phyloP scores from a whole-genome alignment of 2,797 vertebrate genomes.

The Carduelis carduelis region DNA sequence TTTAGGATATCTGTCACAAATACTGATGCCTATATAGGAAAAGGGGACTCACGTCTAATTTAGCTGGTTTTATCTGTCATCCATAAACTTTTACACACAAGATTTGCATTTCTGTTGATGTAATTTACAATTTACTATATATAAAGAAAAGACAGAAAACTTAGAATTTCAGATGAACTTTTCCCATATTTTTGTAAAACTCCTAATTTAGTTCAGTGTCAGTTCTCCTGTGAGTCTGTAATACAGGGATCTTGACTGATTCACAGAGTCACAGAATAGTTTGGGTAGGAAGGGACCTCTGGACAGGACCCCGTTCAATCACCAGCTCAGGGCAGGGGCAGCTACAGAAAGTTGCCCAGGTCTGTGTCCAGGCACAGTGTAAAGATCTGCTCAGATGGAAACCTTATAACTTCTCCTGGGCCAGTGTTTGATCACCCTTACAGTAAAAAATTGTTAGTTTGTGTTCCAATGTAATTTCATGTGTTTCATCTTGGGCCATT shows the following conservation, averaged over 20 bases:
- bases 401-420: neutral
- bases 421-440: neutral
- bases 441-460: neutral
- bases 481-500: neutral
- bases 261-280: neutral
- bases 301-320: neutral
- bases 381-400: neutral
- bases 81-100: neutral
- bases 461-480: neutral
- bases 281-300: neutral
- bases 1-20: constrained; percentile 55
- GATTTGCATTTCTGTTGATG: constrained; percentile 24
- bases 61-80: constrained; percentile 38
- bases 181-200: neutral
- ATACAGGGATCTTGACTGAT: neutral
- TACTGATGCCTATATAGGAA: constrained; percentile 17
- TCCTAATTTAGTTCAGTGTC: neutral
- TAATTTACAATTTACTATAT: constrained; percentile 18
- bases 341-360: neutral
- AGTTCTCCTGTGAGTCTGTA: neutral
- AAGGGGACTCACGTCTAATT: constrained; percentile 14
- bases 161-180: constrained; percentile 30
- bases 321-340: neutral
- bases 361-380: neutral
- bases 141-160: neutral